Base-by-base conservation (phyloP, 2,797 vertebrate genomes). In the Percopsis omiscomaycus region DNA sequence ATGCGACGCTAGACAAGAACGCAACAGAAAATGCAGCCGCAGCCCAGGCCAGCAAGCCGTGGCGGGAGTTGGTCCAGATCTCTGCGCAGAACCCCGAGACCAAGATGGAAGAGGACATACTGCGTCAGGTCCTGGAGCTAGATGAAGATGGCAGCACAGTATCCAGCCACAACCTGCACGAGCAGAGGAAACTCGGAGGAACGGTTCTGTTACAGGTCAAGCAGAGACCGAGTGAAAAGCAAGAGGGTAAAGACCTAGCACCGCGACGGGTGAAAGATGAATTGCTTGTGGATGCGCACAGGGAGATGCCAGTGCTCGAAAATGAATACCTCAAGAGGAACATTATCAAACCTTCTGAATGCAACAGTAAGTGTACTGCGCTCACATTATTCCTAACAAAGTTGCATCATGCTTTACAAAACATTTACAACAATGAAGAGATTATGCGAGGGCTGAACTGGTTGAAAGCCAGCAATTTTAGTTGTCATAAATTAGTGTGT, bases 221-320 rank as follows among this genome's bases (percentile, higher is more conserved):
- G 37, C 37, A 9, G 37, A 42, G 37, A 42, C 37, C 0, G 9
- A 42, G 37, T 42, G 37, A 42, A 42, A 42, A 0, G 37, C 16
- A 47, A 3, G 28, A 51, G 3, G 28, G 61, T 46, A 45, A 30
- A 4, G 59, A 71, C 30, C 55, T 51, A 44, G 15, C n/a, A 9
- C 45, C 32, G 8, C 10, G 0, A n/a, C 22, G 5, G 22, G 45
- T 13, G 4, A 46, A n/a, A 11, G 1, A 13, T 0, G 22, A 74
- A 13, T 58, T 74, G 2, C 16, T 13, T 1, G 11, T 50, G 0
- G 74, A 81, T 51, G 15, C 44, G 0, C 66, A 68, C 1, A 54
- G 49, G 30, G 78, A 84, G 47, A 85, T 83, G 71, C 78, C 83
- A 1, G 60, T 67, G 0, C 80, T 83, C 1, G 72, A 87, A 67